These are phyloP conservation scores for Spheniscus humboldti DNA, from an alignment of 2,797 vertebrate species.

Conservation along the genomic window DNA sequence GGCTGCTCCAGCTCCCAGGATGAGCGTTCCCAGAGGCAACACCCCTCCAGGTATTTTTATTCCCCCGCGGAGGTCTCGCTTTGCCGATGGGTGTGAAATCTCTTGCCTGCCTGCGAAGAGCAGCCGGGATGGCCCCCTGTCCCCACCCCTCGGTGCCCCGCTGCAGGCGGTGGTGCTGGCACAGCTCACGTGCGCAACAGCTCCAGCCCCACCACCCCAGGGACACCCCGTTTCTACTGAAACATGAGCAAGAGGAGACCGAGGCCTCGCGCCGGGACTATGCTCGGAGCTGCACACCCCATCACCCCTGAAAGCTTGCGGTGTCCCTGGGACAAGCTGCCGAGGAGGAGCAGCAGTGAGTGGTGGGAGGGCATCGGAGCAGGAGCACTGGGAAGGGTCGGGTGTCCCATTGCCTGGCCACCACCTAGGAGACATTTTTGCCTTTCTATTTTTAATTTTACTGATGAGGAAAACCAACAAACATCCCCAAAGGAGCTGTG, in stretches of 20 bases:
- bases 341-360: neutral
- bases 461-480: neutral
- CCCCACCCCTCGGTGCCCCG: too few relatives aligned
- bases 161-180: fast-evolving
- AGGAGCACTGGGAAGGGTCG: neutral
- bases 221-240: neutral
- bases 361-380: neutral
- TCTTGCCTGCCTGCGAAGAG: neutral
- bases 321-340: neutral
- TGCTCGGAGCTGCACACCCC: neutral
- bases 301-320: fast-evolving
- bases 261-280: fast-evolving
- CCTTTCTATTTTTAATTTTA: neutral
- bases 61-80: neutral
- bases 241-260: neutral
- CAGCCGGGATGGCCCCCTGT: neutral
- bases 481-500: neutral
- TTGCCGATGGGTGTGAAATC: neutral
- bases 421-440: neutral
- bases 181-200: neutral
- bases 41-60: neutral
- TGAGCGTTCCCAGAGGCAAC: neutral
- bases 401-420: neutral
- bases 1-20: neutral
- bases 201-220: neutral